Base-by-base conservation (phyloP, 2,113 vertebrate genomes). In the Cacatua alba region DNA sequence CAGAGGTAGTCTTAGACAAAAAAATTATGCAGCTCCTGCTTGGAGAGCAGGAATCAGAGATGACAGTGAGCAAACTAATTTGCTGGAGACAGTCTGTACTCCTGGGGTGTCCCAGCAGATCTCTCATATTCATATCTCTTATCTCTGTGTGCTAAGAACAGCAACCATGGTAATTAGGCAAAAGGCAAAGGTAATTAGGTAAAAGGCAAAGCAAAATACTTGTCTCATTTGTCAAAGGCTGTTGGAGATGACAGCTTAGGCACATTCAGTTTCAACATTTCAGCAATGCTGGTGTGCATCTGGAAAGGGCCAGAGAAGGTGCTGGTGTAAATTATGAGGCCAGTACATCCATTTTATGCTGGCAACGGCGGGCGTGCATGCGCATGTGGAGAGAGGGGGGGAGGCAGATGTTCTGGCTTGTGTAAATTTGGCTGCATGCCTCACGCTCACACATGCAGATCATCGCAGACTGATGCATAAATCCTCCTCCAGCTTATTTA, bases 401-500 rank as follows among this genome's bases (percentile, higher is more conserved):
- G 33, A 55, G 65, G 48, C 2, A 11, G 39, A 68, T 84, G 25
- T 51, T 92, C 65, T 72, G 55, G 7, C 23, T 78, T 78, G 57
- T 92, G 76, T 55, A 71, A 83, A 71, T 64, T 60, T 88, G 69
- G 65, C 88, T 64, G 55, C 57, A 37, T 8, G 35, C 80, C 90
- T 91, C 60, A 13, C 18, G 60, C 68, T 95, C 76, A 81, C 80
- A 87, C 13, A 9, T 75, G 77, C 55, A 79, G 57, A 78, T 90
- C 6, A 2, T 76, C 5, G 10, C 52, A 68, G 44, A 43, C 29
- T 64, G 60, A 46, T 81, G 44, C 72, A 78, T 70, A 94, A 83
- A 88, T 81, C 64, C 69, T 96, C 44, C 69, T 93, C 64, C 3
- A 11, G 17, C 65, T 92, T 91, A 81, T 83, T 94, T 92, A 78